Evolutionary conservation across 2,888 invertebrate genomes (phyloP).

Genomic region (Epiblema foenella): DNA sequence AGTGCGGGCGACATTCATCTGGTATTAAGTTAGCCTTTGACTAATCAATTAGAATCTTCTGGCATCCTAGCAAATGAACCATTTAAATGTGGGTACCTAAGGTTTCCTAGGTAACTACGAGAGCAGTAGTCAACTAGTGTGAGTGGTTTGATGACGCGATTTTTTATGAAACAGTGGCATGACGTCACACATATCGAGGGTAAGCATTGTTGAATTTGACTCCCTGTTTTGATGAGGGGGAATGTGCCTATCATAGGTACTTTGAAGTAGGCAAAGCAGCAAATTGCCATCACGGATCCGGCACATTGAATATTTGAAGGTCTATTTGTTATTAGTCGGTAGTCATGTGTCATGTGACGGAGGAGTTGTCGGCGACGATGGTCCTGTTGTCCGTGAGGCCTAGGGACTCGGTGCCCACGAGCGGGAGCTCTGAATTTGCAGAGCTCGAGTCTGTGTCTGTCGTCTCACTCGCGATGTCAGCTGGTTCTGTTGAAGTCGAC

Average conservation of each 20-base stretch:
- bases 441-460: conserved; percentile 5
- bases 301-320: conserved; percentile 2
- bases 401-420: conserved; percentile 2
- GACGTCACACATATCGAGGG: background rate
- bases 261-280: background rate
- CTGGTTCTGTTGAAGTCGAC: conserved; percentile 52
- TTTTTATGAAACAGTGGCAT: no score
- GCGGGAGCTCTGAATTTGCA: background rate
- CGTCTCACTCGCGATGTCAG: conserved; percentile 44
- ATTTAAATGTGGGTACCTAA: background rate
- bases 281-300: conserved; percentile 16
- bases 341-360: conserved; percentile 44
- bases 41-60: background rate
- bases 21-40: background rate
- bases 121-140: background rate
- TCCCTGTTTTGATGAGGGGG: background rate
- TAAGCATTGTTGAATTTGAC: background rate
- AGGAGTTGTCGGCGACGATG: conserved; percentile 25
- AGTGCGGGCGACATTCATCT: conserved; percentile 6
- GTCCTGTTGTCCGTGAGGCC: conserved; percentile 14
- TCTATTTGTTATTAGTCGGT: conserved; percentile 11
- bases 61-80: background rate
- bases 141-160: background rate
- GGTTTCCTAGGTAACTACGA: background rate
- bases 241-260: no score